These are phyloP conservation scores for Ceyx erithaca DNA, from an alignment of 2,797 vertebrate genomes.

Conservation along the genomic window DNA sequence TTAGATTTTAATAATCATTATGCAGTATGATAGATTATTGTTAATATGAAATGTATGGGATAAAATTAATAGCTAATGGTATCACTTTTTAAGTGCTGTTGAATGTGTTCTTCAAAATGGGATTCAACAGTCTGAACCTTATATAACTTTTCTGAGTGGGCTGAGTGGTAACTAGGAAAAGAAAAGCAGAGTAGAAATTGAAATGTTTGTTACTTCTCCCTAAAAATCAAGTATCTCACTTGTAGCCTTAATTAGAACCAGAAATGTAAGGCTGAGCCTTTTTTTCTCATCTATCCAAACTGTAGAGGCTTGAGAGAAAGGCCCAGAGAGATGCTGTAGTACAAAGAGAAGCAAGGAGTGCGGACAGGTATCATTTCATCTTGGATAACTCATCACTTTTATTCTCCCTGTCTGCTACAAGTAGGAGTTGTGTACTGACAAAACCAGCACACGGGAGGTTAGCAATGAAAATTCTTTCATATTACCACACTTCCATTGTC, in stretches of 20 bases:
- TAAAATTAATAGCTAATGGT: slow-evolving; percentile 53
- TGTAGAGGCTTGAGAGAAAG: not conserved
- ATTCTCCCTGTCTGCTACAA: not conserved
- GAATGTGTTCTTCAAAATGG: slow-evolving; percentile 31
- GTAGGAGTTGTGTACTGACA: not conserved
- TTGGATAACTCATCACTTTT: not conserved
- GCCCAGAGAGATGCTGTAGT: not conserved
- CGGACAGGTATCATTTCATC: not conserved
- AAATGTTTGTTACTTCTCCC: not conserved
- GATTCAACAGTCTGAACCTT: slow-evolving; percentile 14
- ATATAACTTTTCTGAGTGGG: not conserved
- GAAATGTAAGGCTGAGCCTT: not conserved
- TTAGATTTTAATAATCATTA: slow-evolving; percentile 59
- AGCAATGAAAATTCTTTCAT: not conserved
- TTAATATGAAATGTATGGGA: slow-evolving; percentile 42
- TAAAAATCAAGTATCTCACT: not conserved
- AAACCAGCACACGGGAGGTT: not conserved
- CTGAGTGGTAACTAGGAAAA: not conserved
- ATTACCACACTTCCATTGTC: not conserved
- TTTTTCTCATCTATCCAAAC: not conserved
- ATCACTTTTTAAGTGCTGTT: slow-evolving; percentile 34
- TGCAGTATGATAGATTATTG: slow-evolving; percentile 43
- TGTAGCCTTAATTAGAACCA: not conserved
- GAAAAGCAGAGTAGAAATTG: not conserved
- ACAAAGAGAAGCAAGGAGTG: not conserved